A percentile compares a stretch with the other conserved stretches of the same genome.
These are phyloP conservation scores for Plectrocnemia conspersa DNA, from an alignment of 1,140 invertebrate species.

Conservation along the genomic window DNA sequence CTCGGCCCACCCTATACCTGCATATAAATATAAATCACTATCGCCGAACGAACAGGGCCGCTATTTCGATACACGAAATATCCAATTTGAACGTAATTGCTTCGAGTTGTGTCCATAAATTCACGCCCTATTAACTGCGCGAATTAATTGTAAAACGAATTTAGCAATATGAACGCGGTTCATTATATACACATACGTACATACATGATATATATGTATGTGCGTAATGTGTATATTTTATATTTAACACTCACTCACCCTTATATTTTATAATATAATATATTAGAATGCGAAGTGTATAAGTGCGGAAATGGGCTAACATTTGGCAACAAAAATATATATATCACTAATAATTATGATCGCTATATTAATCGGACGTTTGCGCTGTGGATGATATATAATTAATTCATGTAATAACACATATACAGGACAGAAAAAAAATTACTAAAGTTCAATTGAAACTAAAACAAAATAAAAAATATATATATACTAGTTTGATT, in stretches of 20 bases:
- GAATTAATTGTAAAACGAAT: no score
- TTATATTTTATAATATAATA: no score
- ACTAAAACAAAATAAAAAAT: no score
- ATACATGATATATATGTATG: conserved; percentile 1
- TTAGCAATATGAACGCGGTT: no score
- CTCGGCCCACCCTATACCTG: no score
- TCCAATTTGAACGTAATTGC: background rate
- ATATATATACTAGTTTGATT: no score
- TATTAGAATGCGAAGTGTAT: background rate
- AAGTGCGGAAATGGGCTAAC: background rate
- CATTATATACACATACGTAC: background rate
- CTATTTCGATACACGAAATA: background rate
- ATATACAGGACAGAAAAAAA: no score
- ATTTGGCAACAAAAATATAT: conserved; percentile 16
- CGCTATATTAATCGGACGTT: no score
- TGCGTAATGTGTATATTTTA: conserved; percentile 1
- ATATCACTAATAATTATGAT: conserved; percentile 8
- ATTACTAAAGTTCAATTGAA: no score
- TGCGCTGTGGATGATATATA: no score
- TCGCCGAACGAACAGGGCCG: background rate
- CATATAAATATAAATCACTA: conserved; percentile 18
- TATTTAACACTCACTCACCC: background rate
- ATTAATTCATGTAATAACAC: no score
- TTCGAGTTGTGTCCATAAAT: background rate
- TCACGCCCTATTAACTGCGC: background rate